Conservation (phyloP, 2,888 invertebrate genomes). For the Scaptomyza caliginosa region DNA sequence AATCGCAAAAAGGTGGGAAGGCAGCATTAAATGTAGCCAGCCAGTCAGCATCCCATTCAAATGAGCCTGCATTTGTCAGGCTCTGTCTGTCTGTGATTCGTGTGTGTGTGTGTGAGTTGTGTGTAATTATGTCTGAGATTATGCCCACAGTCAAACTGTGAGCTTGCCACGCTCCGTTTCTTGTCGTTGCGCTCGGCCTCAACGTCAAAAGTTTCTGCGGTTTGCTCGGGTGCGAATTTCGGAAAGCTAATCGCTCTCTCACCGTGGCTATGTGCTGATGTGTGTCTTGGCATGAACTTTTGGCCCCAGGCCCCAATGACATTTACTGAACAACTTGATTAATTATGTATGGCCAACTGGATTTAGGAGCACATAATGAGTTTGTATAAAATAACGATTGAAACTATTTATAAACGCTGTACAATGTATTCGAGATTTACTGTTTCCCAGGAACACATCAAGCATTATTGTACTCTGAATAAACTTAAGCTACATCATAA, state of each 20-base stretch:
- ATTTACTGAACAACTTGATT: constrained; percentile 25
- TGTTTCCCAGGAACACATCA: too few species aligned
- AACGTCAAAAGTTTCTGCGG: constrained; percentile 71
- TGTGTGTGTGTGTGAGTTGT: constrained; percentile 36
- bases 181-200: constrained; percentile 43
- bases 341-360: too few species aligned
- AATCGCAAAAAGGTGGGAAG: constrained; percentile 23
- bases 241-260: constrained; percentile 31
- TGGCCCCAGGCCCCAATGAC: constrained; percentile 32
- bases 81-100: constrained; percentile 19
- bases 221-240: constrained; percentile 51
- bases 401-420: too few species aligned
- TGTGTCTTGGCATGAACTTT: constrained; percentile 48
- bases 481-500: not conserved
- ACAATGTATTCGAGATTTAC: too few species aligned
- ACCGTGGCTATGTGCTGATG: constrained; percentile 47
- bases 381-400: not conserved
- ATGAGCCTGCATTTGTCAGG: constrained; percentile 74
- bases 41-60: constrained; percentile 54
- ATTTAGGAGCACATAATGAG: not conserved
- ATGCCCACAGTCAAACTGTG: constrained; percentile 67
- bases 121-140: constrained; percentile 79
- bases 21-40: constrained; percentile 26
- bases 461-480: too few species aligned
- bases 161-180: constrained; percentile 10